A percentile compares a stretch with the other conserved stretches of the same genome.
Evolutionary conservation across 2,888 invertebrate genomes (phyloP).

Genomic region (Erebia epiphron): DNA sequence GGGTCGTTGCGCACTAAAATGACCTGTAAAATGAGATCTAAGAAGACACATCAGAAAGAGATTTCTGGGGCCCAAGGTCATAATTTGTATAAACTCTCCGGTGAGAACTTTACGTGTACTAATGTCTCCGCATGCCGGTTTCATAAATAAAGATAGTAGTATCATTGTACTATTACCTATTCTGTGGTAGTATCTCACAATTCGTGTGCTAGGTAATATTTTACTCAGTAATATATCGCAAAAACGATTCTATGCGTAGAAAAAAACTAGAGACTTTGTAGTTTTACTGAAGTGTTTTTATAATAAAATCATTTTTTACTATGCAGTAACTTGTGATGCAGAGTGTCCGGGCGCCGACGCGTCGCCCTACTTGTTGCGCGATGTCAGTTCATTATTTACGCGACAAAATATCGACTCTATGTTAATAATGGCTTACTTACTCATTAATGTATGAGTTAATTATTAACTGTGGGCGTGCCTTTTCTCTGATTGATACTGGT

Average conservation of each 20-base stretch:
- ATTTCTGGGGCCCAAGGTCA: neutral
- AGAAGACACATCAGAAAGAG: too few species aligned
- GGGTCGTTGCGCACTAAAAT: neutral
- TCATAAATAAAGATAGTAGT: neutral
- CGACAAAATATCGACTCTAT: slow-evolving; percentile 49
- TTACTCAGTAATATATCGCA: neutral
- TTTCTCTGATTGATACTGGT: neutral
- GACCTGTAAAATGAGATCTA: too few species aligned
- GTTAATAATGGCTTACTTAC: neutral
- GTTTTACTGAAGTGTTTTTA: neutral
- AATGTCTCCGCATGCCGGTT: neutral
- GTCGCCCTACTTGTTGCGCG: slow-evolving; percentile 76
- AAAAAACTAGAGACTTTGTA: neutral
- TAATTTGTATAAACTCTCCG: neutral
- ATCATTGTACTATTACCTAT: too few species aligned
- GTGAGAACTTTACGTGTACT: neutral
- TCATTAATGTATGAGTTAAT: neutral
- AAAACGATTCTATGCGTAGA: neutral
- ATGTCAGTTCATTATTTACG: slow-evolving; percentile 58
- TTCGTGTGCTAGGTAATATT: neutral
- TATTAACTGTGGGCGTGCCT: neutral
- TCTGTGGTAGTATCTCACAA: neutral
- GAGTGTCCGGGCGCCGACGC: slow-evolving; percentile 57
- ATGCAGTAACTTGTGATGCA: slow-evolving; percentile 25
- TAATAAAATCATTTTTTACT: slow-evolving; percentile 7